A percentile compares a stretch with the other conserved stretches of the same genome.
Evolutionary conservation across 2,113 vertebrate species (phyloP).

Genomic region (Willisornis vidua): DNA sequence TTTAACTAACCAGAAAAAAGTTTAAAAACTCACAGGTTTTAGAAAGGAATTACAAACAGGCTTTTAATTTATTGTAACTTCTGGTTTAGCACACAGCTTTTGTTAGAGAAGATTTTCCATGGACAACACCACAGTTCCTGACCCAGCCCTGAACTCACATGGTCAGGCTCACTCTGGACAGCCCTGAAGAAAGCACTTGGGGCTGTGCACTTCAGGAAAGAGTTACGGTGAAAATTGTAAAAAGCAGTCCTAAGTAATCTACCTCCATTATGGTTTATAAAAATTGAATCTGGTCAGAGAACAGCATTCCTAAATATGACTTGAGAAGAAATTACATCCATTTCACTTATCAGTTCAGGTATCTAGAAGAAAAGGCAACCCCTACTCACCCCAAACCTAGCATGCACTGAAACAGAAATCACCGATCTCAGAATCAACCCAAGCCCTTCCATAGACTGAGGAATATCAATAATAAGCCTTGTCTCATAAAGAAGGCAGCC

Average conservation of each 20-base stretch:
- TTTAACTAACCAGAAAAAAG: neutral
- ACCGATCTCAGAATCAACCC: neutral
- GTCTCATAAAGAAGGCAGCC: neutral
- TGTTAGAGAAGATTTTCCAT: neutral
- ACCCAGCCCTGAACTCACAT: neutral
- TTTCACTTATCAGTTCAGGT: neutral
- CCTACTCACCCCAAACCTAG: neutral
- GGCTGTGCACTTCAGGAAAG: neutral
- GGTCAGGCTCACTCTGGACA: neutral
- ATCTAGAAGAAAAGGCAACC: neutral
- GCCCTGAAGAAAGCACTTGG: neutral
- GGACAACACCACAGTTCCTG: neutral
- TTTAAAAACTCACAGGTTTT: neutral
- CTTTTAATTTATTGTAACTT: neutral
- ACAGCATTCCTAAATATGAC: neutral
- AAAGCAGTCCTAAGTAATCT: neutral
- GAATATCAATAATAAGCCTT: neutral
- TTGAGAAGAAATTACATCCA: neutral
- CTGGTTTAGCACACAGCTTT: neutral
- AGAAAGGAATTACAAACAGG: neutral
- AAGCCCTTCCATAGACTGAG: neutral
- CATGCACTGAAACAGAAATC: neutral
- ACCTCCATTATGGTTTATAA: neutral
- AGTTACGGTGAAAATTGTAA: neutral
- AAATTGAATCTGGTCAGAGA: neutral